These are phyloP conservation scores for Lucilia sericata DNA, from an alignment of 1,140 invertebrate species.

Conservation along the genomic window DNA sequence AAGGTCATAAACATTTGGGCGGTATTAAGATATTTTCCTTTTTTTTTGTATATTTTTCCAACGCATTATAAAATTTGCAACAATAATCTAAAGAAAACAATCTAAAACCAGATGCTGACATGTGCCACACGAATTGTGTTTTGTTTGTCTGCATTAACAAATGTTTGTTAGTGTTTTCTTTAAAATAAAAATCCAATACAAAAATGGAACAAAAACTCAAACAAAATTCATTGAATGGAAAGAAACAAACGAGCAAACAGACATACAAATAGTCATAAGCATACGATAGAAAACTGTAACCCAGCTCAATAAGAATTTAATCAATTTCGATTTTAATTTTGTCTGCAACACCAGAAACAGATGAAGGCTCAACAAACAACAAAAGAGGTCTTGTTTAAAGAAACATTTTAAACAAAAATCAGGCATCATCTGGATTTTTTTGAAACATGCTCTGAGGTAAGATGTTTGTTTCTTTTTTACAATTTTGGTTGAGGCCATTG, in stretches of 20 bases:
- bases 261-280: not conserved
- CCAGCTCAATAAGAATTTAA: slow-evolving; percentile 34
- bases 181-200: slow-evolving; percentile 11
- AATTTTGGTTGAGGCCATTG: not conserved
- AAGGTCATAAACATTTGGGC: too few relatives aligned
- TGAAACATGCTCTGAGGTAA: not conserved
- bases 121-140: slow-evolving; percentile 35
- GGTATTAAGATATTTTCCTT: too few relatives aligned
- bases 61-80: slow-evolving; percentile 37
- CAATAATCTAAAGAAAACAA: slow-evolving; percentile 31
- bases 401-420: not conserved
- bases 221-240: slow-evolving; percentile 16
- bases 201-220: not conserved
- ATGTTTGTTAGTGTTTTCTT: not conserved
- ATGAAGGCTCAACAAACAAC: slow-evolving; percentile 5
- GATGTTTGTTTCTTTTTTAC: not conserved
- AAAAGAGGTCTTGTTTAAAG: not conserved
- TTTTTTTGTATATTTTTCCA: not conserved
- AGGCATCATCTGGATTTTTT: slow-evolving; percentile 28
- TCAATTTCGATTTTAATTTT: slow-evolving; percentile 17
- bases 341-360: not conserved
- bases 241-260: not conserved
- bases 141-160: too few relatives aligned
- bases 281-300: not conserved
- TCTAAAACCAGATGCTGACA: slow-evolving; percentile 37